A percentile compares a stretch with the other conserved stretches of the same genome.
phyloP scores from a whole-genome alignment of 2,113 vertebrate species.

The Heterocephalus glaber region DNA sequence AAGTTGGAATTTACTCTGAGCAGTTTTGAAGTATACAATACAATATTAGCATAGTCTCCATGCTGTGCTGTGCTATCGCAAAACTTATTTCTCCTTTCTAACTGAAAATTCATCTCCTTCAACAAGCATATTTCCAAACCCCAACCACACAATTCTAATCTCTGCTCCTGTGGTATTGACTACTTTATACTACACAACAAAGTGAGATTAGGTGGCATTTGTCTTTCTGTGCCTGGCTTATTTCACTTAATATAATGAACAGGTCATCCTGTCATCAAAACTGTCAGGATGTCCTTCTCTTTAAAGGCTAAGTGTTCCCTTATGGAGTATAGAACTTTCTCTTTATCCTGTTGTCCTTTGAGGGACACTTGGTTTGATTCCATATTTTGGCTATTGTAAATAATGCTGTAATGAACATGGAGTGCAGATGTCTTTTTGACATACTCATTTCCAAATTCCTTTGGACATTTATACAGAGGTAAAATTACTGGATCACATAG shows the following conservation, averaged over 20 bases:
- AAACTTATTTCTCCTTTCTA: neutral
- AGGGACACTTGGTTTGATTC: neutral
- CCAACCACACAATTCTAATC: neutral
- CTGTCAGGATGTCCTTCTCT: neutral
- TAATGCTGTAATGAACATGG: too few species aligned
- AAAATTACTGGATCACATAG: neutral
- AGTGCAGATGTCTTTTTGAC: neutral
- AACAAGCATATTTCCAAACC: neutral
- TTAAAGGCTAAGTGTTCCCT: neutral
- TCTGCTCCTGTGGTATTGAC: neutral
- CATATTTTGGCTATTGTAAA: neutral
- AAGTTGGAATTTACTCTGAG: neutral
- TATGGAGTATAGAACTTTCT: neutral
- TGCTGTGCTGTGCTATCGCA: neutral
- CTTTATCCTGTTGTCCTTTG: neutral
- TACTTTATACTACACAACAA: neutral
- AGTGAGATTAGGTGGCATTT: neutral
- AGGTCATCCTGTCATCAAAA: neutral
- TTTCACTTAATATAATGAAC: neutral
- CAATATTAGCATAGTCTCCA: neutral
- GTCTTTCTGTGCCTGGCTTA: neutral
- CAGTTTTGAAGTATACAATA: neutral
- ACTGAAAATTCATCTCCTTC: neutral
- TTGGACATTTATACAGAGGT: neutral
- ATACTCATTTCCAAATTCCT: neutral